phyloP scores from a whole-genome alignment of 2,113 vertebrate genomes.

The Limanda limanda region DNA sequence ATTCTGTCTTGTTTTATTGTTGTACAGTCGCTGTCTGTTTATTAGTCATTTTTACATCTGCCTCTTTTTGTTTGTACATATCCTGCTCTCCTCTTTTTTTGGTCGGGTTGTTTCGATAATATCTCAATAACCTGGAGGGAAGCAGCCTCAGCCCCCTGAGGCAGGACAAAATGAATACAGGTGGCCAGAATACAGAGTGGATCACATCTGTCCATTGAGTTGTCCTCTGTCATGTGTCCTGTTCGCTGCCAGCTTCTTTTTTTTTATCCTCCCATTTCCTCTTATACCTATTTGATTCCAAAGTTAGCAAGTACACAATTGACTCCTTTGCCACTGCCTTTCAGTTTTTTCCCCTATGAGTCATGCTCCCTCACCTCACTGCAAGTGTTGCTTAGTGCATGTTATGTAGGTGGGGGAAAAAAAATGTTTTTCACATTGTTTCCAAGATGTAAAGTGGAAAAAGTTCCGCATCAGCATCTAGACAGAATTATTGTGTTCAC shows the following conservation, averaged over 20 bases:
- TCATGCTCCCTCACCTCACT: too few species aligned
- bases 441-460: neutral
- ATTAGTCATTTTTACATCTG: neutral
- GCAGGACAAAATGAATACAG: slow-evolving; percentile 1
- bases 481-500: neutral
- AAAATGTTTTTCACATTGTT: too few species aligned
- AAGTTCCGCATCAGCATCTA: neutral
- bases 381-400: too few species aligned
- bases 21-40: slow-evolving; percentile 4
- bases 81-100: neutral
- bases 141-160: neutral
- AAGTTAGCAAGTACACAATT: neutral
- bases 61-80: neutral
- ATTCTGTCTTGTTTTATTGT: slow-evolving; percentile 36
- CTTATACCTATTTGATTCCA: neutral
- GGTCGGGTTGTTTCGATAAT: neutral
- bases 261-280: neutral
- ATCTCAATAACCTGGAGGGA: slow-evolving; percentile 6
- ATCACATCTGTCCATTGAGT: slow-evolving; percentile 1
- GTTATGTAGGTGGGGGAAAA: too few species aligned
- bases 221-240: slow-evolving; percentile 2
- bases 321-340: too few species aligned
- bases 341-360: too few species aligned
- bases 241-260: neutral
- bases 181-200: slow-evolving; percentile 11